Evolutionary conservation across 2,888 invertebrate genomes (phyloP).

Genomic region (Limnephilus lunatus): DNA sequence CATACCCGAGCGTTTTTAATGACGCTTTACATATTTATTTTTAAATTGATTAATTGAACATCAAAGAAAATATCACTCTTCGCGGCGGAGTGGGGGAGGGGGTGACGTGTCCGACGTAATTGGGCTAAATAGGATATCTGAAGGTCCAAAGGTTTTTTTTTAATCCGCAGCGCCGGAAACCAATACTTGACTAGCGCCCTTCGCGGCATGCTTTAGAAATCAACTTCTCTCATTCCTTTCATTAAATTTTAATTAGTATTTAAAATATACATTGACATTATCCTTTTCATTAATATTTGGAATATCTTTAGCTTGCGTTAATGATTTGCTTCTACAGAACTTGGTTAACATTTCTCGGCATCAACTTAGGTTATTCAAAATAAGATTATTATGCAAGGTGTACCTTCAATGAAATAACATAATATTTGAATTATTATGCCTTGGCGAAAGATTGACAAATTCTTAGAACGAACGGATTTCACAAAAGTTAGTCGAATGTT

Average conservation of each 20-base stretch:
- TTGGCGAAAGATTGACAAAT: background rate
- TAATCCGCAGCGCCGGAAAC: conserved; percentile 1
- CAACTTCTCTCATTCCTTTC: background rate
- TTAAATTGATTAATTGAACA: background rate
- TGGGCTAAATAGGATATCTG: background rate
- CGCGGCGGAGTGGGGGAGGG: background rate
- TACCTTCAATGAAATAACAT: background rate
- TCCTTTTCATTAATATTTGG: background rate
- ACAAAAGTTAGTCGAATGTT: background rate
- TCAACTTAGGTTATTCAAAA: background rate
- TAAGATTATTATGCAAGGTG: background rate
- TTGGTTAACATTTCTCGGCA: background rate
- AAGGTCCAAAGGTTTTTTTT: conserved; percentile 14
- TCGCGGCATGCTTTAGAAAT: background rate
- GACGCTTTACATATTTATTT: background rate
- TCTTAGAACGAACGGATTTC: background rate
- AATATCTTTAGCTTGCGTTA: background rate
- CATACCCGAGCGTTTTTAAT: background rate
- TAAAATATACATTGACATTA: background rate
- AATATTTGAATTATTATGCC: background rate
- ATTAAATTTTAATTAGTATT: background rate
- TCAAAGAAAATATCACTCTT: background rate
- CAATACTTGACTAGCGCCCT: background rate
- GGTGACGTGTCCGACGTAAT: background rate
- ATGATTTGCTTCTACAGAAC: background rate